Evolutionary conservation across 1,140 invertebrate species (phyloP).

Genomic region (Pseudomyrmex sp.): DNA sequence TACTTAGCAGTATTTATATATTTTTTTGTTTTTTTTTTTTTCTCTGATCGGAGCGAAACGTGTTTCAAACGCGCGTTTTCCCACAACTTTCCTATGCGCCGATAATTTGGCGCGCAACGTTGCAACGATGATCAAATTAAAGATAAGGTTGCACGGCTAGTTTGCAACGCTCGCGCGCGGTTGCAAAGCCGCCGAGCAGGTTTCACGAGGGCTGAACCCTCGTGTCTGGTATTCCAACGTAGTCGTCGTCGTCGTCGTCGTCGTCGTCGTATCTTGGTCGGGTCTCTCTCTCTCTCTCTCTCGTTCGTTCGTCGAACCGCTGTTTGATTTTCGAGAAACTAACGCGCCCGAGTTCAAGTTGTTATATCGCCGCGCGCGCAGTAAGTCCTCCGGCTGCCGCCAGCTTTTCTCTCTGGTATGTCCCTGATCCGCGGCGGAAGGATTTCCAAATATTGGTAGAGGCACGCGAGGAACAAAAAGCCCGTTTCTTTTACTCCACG

Average conservation of each 20-base stretch:
- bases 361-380: not conserved
- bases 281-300: not conserved
- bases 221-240: not conserved
- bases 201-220: conserved; percentile 17
- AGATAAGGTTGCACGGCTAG: conserved; percentile 58
- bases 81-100: conserved; percentile 34
- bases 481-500: not conserved
- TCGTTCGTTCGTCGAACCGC: conserved; percentile 4
- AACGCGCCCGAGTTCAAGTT: not conserved
- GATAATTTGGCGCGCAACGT: conserved; percentile 46
- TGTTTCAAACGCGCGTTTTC: conserved; percentile 27
- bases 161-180: conserved; percentile 30
- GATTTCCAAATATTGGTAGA: conserved; percentile 77
- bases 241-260: no score
- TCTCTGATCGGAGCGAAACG: not conserved
- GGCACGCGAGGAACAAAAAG: conserved; percentile 43
- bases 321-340: conserved; percentile 44
- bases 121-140: conserved; percentile 51
- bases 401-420: not conserved
- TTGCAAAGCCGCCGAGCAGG: conserved; percentile 47
- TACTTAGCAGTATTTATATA: conserved; percentile 12
- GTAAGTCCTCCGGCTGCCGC: not conserved
- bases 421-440: conserved; percentile 47
- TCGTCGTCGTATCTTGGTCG: no score
- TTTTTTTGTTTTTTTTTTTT: conserved; percentile 12